Conservation (phyloP, 2,797 vertebrate genomes). For the Typhlichthys subterraneus region DNA sequence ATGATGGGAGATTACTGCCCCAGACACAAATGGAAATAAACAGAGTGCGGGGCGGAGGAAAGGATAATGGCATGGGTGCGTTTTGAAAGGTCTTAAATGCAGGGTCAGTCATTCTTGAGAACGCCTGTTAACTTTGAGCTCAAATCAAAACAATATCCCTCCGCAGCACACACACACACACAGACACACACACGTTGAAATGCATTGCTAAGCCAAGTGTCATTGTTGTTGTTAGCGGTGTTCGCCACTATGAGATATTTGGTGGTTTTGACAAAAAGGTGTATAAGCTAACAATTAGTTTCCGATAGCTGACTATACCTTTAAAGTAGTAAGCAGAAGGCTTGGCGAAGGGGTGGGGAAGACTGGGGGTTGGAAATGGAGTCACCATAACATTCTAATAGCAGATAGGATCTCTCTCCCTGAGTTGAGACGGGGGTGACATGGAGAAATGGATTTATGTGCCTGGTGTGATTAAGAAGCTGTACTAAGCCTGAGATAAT, state of each 20-base stretch:
- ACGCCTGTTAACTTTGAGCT: no score
- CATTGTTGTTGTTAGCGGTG: no score
- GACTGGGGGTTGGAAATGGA: slow-evolving; percentile 59
- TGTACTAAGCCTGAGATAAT: slow-evolving; percentile 83
- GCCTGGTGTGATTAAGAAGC: slow-evolving; percentile 81
- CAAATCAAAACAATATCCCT: no score
- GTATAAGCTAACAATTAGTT: no score
- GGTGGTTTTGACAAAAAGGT: no score
- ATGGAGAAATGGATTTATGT: slow-evolving; percentile 87
- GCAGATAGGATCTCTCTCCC: slow-evolving; percentile 79
- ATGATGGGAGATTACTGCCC: slow-evolving; percentile 49
- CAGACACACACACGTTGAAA: no score
- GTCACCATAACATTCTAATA: slow-evolving; percentile 73
- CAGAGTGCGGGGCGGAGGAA: not conserved
- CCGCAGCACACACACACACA: no score
- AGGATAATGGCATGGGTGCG: slow-evolving; percentile 26
- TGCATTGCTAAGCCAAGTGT: not conserved
- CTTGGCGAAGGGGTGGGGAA: slow-evolving; percentile 10
- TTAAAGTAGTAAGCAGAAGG: slow-evolving; percentile 14
- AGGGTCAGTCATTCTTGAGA: not conserved
- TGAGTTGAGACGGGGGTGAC: slow-evolving; percentile 80
- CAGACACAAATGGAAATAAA: slow-evolving; percentile 49
- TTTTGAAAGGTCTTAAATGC: slow-evolving; percentile 49
- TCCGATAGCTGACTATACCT: no score
- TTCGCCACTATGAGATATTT: no score